Evolutionary conservation across 2,113 vertebrate genomes (phyloP).

Genomic region (Polypterus bichir): DNA sequence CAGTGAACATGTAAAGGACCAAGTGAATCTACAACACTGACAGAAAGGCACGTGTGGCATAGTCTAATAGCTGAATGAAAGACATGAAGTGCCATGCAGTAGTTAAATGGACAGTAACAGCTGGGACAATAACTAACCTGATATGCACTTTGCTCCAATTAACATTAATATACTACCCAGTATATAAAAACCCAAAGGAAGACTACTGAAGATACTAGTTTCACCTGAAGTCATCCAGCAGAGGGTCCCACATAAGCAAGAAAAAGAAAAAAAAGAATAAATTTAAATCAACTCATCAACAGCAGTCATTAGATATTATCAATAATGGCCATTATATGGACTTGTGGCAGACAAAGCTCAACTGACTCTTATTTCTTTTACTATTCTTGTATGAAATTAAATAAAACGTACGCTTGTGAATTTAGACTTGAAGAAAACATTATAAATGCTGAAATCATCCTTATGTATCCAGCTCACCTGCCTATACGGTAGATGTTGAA

Average conservation of each 20-base stretch:
- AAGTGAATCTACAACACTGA: too few species aligned
- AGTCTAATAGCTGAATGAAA: too few species aligned
- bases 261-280: constrained; percentile 56
- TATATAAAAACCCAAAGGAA: constrained; percentile 88
- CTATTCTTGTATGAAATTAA: too few species aligned
- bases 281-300: constrained; percentile 36
- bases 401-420: too few species aligned
- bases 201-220: constrained; percentile 83
- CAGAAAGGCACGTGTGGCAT: too few species aligned
- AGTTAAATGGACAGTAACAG: constrained; percentile 22
- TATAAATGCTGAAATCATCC: too few species aligned
- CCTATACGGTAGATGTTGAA: too few species aligned
- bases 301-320: background rate
- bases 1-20: too few species aligned
- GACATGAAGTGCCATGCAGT: constrained; percentile 32
- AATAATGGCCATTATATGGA: background rate
- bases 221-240: constrained; percentile 73
- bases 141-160: constrained; percentile 78
- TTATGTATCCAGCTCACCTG: too few species aligned
- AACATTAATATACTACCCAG: constrained; percentile 94
- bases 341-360: background rate
- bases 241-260: constrained; percentile 63
- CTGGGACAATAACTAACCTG: constrained; percentile 76
- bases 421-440: too few species aligned
- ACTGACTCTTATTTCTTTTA: too few species aligned